These are phyloP conservation scores for Chymomyza caudatula DNA, from an alignment of 2,888 invertebrate genomes.

Conservation along the genomic window DNA sequence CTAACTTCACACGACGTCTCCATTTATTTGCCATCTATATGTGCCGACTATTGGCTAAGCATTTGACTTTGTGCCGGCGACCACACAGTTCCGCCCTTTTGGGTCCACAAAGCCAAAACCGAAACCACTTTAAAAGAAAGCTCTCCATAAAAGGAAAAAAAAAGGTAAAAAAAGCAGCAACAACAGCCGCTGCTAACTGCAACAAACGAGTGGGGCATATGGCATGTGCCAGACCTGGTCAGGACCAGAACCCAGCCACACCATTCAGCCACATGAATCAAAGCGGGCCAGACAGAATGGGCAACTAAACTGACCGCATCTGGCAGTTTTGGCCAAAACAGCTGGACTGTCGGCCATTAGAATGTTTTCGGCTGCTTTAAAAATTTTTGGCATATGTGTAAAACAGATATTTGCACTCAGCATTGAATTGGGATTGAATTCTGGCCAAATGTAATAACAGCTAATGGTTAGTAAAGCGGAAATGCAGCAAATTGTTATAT, in stretches of 20 bases:
- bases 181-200: constrained; percentile 17
- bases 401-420: constrained; percentile 70
- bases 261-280: neutral
- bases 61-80: neutral
- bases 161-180: constrained; percentile 11
- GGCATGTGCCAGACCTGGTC: neutral
- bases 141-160: neutral
- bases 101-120: neutral
- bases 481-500: constrained; percentile 15
- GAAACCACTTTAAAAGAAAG: neutral
- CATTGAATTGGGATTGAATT: constrained; percentile 59
- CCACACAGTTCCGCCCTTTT: neutral
- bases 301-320: neutral
- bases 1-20: neutral
- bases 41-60: neutral
- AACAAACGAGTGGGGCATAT: neutral
- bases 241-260: neutral
- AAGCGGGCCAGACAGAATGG: neutral
- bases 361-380: neutral
- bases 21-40: neutral
- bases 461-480: constrained; percentile 26
- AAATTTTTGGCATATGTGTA: constrained; percentile 26
- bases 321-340: neutral
- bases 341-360: neutral
- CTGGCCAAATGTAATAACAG: constrained; percentile 59